phyloP scores from a whole-genome alignment of 2,113 vertebrate species.

The Corvus moneduloides region DNA sequence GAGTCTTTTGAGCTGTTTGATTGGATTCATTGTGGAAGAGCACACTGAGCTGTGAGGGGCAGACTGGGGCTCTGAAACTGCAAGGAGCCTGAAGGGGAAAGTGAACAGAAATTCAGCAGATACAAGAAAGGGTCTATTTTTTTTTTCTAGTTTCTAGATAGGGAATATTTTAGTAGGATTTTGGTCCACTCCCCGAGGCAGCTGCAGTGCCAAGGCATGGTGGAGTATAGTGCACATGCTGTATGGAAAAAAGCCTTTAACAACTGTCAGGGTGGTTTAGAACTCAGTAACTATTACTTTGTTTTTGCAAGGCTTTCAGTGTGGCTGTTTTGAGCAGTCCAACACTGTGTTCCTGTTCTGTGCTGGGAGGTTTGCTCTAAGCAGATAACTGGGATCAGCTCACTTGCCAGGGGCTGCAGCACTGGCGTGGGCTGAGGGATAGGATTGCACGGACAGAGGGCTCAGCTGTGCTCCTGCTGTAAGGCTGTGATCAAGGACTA shows the following conservation, averaged over 20 bases:
- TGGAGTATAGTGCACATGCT: accelerated
- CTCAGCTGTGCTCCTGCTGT: background rate
- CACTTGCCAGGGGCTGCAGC: background rate
- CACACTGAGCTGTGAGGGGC: background rate
- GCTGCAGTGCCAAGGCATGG: background rate
- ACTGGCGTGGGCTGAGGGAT: background rate
- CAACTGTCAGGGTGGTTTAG: accelerated
- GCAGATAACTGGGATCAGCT: background rate
- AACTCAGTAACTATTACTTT: background rate
- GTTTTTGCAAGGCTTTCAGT: background rate
- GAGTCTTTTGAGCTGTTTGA: background rate
- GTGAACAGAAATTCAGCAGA: background rate
- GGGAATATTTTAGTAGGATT: background rate
- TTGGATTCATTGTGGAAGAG: background rate
- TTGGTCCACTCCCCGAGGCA: background rate
- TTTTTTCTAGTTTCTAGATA: background rate
- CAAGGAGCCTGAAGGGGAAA: background rate
- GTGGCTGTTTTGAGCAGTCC: background rate
- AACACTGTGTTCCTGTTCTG: accelerated
- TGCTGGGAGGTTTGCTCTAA: background rate
- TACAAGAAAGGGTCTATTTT: background rate
- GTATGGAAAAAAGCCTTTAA: accelerated
- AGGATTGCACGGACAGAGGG: background rate
- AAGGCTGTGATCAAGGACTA: background rate
- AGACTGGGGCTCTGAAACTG: background rate